phyloP scores from a whole-genome alignment of 1,140 invertebrate species.

The Epicauta chinensis region DNA sequence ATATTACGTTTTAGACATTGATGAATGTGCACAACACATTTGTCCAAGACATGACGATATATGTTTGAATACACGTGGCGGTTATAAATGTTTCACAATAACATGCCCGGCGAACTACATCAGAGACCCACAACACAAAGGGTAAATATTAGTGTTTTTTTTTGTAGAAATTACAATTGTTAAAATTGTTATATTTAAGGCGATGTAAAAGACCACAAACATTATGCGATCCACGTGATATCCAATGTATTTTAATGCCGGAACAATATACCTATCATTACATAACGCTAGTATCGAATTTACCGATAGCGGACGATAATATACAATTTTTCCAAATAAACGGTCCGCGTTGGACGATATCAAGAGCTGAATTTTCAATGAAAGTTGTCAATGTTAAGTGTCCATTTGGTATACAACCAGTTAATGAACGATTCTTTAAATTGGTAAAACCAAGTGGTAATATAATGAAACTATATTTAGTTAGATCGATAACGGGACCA shows the following conservation, averaged over 20 bases:
- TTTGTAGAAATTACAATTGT: constrained; percentile 7
- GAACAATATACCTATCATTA: constrained; percentile 86
- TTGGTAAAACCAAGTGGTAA: constrained; percentile 22
- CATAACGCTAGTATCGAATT: constrained; percentile 80
- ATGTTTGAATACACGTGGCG: constrained; percentile 87
- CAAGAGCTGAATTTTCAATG: constrained; percentile 69
- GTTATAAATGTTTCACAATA: constrained; percentile 80
- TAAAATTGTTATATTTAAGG: constrained; percentile 44
- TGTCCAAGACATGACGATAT: constrained; percentile 63
- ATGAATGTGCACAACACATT: constrained; percentile 70
- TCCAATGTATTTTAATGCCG: constrained; percentile 66
- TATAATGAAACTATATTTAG: constrained; percentile 62
- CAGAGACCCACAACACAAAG: constrained; percentile 62
- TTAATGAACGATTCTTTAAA: constrained; percentile 59
- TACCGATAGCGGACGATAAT: constrained; percentile 63
- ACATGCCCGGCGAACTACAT: constrained; percentile 78
- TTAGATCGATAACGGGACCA: constrained; percentile 68
- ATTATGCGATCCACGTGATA: constrained; percentile 62
- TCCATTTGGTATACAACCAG: constrained; percentile 52
- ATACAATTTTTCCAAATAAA: constrained; percentile 84
- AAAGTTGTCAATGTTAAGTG: constrained; percentile 59
- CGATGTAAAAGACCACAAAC: constrained; percentile 69
- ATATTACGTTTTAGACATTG: constrained; percentile 60
- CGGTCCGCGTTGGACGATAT: constrained; percentile 60
- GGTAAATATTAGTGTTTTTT: constrained; percentile 54